phyloP scores from a whole-genome alignment of 2,888 invertebrate species.

The Oscheius sp. region DNA sequence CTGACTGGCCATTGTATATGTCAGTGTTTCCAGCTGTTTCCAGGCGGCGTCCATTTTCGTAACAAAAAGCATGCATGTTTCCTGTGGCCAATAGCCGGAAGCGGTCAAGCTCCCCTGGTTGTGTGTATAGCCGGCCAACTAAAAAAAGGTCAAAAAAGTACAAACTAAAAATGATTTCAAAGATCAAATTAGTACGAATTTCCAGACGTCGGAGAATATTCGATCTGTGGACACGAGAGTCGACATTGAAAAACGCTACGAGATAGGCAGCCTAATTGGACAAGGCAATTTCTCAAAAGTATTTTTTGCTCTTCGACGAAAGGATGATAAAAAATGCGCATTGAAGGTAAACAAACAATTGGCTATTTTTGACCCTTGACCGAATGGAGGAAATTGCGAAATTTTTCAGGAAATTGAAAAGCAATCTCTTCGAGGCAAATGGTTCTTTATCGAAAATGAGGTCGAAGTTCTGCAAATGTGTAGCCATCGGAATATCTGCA shows the following conservation, averaged over 20 bases:
- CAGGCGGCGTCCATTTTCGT: constrained; percentile 21
- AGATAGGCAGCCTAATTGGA: constrained; percentile 57
- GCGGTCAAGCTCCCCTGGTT: constrained; percentile 2
- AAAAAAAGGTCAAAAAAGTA: not conserved
- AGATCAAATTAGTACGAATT: not conserved
- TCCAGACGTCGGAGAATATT: constrained; percentile 48
- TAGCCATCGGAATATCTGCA: constrained; percentile 65
- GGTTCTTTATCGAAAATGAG: constrained; percentile 71
- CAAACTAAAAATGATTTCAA: not conserved
- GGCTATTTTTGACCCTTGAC: not conserved
- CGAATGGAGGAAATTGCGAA: not conserved
- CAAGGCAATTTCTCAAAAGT: constrained; percentile 59
- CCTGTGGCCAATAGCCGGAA: constrained; percentile 35
- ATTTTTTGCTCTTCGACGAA: constrained; percentile 45
- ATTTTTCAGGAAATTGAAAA: constrained; percentile 69
- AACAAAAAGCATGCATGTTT: constrained; percentile 31
- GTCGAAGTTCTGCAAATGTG: constrained; percentile 57
- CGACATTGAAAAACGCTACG: constrained; percentile 55
- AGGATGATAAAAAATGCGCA: constrained; percentile 59
- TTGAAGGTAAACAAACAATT: constrained; percentile 52
- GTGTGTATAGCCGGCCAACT: not conserved
- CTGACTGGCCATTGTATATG: no score
- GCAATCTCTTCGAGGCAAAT: constrained; percentile 63
- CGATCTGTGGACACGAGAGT: constrained; percentile 42
- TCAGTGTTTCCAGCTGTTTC: constrained; percentile 10